Percentiles rank a stretch among this genome's conserved stretches.
Conservation (phyloP, 2,797 vertebrate genomes). For the Anniella stebbinsi region DNA sequence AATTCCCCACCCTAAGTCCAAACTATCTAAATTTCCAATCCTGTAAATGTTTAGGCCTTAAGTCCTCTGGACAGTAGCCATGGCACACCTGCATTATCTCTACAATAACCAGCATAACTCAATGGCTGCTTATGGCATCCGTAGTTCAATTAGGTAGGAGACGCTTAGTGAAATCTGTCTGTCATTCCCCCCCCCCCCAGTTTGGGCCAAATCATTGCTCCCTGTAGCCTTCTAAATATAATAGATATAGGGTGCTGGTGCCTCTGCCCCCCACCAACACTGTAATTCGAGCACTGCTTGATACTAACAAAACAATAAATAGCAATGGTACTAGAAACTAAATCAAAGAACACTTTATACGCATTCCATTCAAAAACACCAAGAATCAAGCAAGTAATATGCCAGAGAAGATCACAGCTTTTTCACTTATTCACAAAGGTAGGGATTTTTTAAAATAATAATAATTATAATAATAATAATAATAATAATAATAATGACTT, state of each 20-base stretch:
- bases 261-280: neutral
- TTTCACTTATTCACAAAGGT: conserved; percentile 33
- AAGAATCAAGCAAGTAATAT: conserved; percentile 29
- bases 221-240: neutral
- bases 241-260: neutral
- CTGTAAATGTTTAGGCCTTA: neutral
- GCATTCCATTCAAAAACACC: conserved; percentile 38
- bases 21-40: neutral
- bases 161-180: neutral
- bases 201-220: neutral
- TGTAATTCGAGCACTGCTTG: neutral
- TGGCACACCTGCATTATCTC: neutral
- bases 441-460: too few species aligned
- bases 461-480: too few species aligned
- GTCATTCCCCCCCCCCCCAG: too few species aligned
- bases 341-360: conserved; percentile 10
- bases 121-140: neutral
- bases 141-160: neutral
- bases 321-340: conserved; percentile 12
- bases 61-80: neutral
- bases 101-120: too few species aligned
- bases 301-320: neutral
- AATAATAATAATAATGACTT: too few species aligned
- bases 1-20: too few species aligned
- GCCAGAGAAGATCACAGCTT: conserved; percentile 43